Evolutionary conservation across 2,888 invertebrate species (phyloP).

Genomic region (Ecliptopera silaceata): DNA sequence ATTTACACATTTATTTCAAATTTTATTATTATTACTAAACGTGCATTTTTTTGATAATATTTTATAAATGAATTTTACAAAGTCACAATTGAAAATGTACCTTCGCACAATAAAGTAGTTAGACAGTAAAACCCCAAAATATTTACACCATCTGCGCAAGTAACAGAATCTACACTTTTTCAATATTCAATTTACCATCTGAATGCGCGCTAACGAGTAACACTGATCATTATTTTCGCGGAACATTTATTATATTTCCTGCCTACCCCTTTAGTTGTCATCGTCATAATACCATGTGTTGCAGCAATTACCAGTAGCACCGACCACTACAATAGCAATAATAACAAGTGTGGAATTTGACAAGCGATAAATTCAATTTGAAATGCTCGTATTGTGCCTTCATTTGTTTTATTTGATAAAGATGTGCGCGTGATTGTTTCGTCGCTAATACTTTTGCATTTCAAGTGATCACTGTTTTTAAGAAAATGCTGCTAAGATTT

Average conservation of each 20-base stretch:
- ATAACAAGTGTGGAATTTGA: slow-evolving; percentile 75
- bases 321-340: slow-evolving; percentile 60
- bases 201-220: slow-evolving; percentile 53
- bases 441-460: too few species aligned
- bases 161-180: slow-evolving; percentile 30
- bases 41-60: too few species aligned
- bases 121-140: slow-evolving; percentile 3
- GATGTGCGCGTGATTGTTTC: slow-evolving; percentile 28
- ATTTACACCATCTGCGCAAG: slow-evolving; percentile 28
- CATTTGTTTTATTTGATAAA: slow-evolving; percentile 62
- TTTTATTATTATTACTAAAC: too few species aligned
- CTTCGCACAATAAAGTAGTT: background rate
- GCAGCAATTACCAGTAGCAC: slow-evolving; percentile 67
- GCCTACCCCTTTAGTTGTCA: slow-evolving; percentile 63
- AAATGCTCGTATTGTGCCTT: slow-evolving; percentile 60
- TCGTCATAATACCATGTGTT: slow-evolving; percentile 70
- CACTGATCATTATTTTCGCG: slow-evolving; percentile 49
- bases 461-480: too few species aligned
- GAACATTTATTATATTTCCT: slow-evolving; percentile 47
- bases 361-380: slow-evolving; percentile 78
- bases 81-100: background rate
- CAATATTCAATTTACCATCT: slow-evolving; percentile 40
- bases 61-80: too few species aligned
- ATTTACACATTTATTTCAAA: too few species aligned
- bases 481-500: too few species aligned